Evolutionary conservation across 2,888 invertebrate genomes (phyloP).

Genomic region (Cepaea hortensis): DNA sequence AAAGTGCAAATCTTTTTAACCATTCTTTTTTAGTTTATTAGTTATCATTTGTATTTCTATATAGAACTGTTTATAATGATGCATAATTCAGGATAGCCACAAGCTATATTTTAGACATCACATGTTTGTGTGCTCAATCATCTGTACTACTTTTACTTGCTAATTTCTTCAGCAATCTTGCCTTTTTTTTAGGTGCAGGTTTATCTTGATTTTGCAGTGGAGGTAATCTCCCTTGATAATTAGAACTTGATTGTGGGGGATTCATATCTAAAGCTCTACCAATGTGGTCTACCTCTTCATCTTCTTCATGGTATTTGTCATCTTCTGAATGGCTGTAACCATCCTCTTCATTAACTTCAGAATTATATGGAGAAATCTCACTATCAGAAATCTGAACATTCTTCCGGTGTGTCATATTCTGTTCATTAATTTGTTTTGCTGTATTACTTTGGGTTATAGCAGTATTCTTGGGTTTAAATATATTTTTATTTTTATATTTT

Average conservation of each 20-base stretch:
- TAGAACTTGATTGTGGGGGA: not conserved
- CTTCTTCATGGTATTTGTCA: slow-evolving; percentile 21
- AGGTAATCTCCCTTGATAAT: slow-evolving; percentile 34
- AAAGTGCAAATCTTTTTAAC: too few species aligned
- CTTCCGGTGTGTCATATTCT: not conserved
- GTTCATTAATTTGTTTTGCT: not conserved
- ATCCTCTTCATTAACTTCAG: not conserved
- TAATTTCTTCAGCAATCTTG: slow-evolving; percentile 47
- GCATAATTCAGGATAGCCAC: too few species aligned
- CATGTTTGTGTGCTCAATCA: not conserved
- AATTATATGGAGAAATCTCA: not conserved
- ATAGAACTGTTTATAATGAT: too few species aligned
- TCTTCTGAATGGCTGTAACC: not conserved
- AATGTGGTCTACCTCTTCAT: slow-evolving; percentile 37
- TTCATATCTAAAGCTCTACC: slow-evolving; percentile 19
- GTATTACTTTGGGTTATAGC: not conserved
- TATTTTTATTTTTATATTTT: slow-evolving; percentile 13
- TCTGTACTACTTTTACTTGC: slow-evolving; percentile 22
- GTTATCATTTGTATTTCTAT: too few species aligned
- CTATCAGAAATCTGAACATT: not conserved
- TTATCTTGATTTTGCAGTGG: slow-evolving; percentile 37
- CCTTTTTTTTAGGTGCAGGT: slow-evolving; percentile 43
- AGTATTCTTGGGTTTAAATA: not conserved
- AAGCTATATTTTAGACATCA: too few species aligned
- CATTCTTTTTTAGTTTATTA: too few species aligned